Conservation (phyloP, 2,797 vertebrate species). For the Trematomus bernacchii region DNA sequence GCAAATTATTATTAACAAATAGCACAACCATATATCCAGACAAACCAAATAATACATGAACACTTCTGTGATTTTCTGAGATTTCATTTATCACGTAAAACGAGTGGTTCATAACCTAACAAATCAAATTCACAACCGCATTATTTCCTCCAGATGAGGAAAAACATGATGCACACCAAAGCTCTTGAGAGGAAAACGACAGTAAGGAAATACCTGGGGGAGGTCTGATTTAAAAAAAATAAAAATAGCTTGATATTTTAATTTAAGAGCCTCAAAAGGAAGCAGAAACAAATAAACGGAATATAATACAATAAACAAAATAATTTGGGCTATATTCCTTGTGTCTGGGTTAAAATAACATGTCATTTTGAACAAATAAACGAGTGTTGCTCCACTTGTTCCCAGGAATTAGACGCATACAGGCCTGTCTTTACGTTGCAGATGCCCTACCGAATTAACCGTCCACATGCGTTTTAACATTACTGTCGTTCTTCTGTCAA, state of each 20-base stretch:
- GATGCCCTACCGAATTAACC: neutral
- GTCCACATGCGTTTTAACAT: conserved; percentile 24
- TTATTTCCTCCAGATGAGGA: conserved; percentile 54
- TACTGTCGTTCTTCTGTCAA: conserved; percentile 48
- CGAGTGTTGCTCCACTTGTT: conserved; percentile 29
- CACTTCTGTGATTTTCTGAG: conserved; percentile 70
- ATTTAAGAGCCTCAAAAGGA: neutral
- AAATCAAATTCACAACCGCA: conserved; percentile 74
- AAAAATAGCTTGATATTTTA: conserved; percentile 10
- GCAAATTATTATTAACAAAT: conserved; percentile 89
- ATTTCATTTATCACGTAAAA: conserved; percentile 62
- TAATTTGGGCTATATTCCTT: neutral
- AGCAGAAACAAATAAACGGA: neutral
- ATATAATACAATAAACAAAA: neutral
- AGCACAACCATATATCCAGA: conserved; percentile 79
- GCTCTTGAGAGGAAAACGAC: conserved; percentile 49
- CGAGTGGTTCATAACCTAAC: conserved; percentile 78
- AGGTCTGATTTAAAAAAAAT: conserved; percentile 13
- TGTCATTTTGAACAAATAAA: conserved; percentile 7
- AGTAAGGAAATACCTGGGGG: conserved; percentile 19
- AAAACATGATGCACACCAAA: conserved; percentile 56
- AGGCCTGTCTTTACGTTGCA: conserved; percentile 23
- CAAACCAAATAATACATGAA: conserved; percentile 70
- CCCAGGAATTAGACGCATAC: conserved; percentile 34
- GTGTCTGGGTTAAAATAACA: conserved; percentile 6